phyloP scores from a whole-genome alignment of 2,888 invertebrate genomes.

The Drosophila nr. medialis region DNA sequence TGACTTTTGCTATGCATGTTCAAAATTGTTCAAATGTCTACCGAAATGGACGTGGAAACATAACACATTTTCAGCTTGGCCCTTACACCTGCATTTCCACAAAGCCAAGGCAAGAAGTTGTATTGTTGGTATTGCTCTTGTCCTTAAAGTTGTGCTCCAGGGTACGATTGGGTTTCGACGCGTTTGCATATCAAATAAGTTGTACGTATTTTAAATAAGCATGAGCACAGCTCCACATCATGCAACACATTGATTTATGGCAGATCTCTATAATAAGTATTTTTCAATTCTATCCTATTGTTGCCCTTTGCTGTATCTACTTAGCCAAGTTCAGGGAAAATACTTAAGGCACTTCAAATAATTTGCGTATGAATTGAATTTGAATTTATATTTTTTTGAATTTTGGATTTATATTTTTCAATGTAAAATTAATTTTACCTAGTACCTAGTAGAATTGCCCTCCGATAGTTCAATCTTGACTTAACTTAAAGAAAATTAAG shows the following conservation, averaged over 20 bases:
- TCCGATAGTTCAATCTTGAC: not conserved
- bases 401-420: not conserved
- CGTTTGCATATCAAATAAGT: slow-evolving; percentile 39
- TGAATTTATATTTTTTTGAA: not conserved
- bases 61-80: slow-evolving; percentile 10
- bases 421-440: no score
- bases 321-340: not conserved
- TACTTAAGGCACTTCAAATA: not conserved
- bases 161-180: slow-evolving; percentile 25
- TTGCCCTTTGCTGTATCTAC: not conserved
- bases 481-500: not conserved
- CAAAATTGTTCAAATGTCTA: slow-evolving; percentile 54
- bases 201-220: slow-evolving; percentile 23
- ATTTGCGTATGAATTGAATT: not conserved
- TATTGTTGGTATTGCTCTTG: slow-evolving; percentile 12
- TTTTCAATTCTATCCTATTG: not conserved
- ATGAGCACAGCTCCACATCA: not conserved
- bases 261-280: slow-evolving; percentile 4
- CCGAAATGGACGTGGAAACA: slow-evolving; percentile 19
- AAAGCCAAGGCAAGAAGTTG: not conserved
- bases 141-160: slow-evolving; percentile 11
- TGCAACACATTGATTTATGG: slow-evolving; percentile 54
- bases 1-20: slow-evolving; percentile 76
- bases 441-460: not conserved
- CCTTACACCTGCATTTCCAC: slow-evolving; percentile 24